These are phyloP conservation scores for Anser brachyrhynchus DNA, from an alignment of 2,113 vertebrate genomes.

Conservation along the genomic window DNA sequence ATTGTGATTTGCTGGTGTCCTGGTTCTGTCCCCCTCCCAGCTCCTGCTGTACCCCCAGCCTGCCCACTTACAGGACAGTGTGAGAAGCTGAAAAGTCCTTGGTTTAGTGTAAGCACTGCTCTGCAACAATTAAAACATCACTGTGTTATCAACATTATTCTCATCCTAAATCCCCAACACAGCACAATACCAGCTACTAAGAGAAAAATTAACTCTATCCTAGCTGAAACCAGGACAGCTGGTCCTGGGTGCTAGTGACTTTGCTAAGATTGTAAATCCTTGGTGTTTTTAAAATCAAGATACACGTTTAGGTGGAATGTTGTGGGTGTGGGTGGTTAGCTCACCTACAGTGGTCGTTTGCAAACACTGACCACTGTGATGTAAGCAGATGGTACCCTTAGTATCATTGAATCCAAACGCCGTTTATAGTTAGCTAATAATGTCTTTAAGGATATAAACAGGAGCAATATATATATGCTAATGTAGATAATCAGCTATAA, in stretches of 20 bases:
- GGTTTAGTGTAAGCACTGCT: no score
- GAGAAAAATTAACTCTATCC: no score
- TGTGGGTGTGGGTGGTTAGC: fast-evolving
- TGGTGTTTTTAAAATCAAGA: not conserved
- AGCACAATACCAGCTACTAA: no score
- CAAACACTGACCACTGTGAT: not conserved
- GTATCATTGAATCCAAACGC: not conserved
- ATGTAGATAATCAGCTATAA: not conserved
- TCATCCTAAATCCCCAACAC: no score
- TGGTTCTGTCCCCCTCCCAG: no score
- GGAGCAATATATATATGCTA: not conserved
- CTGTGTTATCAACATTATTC: no score
- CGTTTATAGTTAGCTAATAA: not conserved
- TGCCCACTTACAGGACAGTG: no score
- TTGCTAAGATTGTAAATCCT: not conserved
- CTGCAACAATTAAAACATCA: no score
- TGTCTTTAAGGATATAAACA: not conserved
- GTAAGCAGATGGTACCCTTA: not conserved
- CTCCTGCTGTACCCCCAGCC: no score
- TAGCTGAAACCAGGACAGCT: no score
- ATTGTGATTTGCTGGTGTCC: not conserved
- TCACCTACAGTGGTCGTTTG: not conserved
- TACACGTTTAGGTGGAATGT: not conserved
- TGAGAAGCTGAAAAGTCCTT: no score
- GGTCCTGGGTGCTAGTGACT: not conserved